These are phyloP conservation scores for Cosmorhoe ocellata DNA, from an alignment of 2,888 invertebrate genomes.

Conservation along the genomic window DNA sequence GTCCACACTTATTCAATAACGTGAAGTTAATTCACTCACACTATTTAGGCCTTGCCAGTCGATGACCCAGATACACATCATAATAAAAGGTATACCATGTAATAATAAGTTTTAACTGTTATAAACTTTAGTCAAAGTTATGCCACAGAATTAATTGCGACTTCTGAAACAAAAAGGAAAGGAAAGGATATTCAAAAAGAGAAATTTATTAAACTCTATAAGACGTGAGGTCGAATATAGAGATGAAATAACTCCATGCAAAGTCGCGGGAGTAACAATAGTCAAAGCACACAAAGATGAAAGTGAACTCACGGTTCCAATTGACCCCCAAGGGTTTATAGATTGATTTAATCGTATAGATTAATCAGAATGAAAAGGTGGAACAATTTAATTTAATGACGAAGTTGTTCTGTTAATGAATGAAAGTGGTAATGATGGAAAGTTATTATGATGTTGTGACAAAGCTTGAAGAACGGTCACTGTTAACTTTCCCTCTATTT, in stretches of 20 bases:
- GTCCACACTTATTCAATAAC: too few relatives aligned
- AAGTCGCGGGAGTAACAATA: neutral
- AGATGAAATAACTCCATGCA: neutral
- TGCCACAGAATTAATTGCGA: too few relatives aligned
- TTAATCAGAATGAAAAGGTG: conserved; percentile 37
- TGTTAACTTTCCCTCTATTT: conserved; percentile 31
- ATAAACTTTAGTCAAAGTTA: too few relatives aligned
- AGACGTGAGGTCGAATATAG: too few relatives aligned
- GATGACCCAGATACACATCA: too few relatives aligned
- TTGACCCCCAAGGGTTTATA: conserved; percentile 48
- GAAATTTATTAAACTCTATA: too few relatives aligned
- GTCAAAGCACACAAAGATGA: conserved; percentile 25
- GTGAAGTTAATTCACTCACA: too few relatives aligned
- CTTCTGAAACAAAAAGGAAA: too few relatives aligned
- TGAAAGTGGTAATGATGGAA: conserved; percentile 30
- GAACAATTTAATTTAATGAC: conserved; percentile 39
- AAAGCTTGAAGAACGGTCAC: conserved; percentile 25
- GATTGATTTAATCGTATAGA: conserved; percentile 47
- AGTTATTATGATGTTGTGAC: conserved; percentile 25
- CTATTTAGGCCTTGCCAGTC: too few relatives aligned
- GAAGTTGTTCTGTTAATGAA: conserved; percentile 37
- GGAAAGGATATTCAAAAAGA: too few relatives aligned
- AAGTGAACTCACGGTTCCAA: conserved; percentile 40
- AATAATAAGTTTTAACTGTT: too few relatives aligned
- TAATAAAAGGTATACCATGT: too few relatives aligned